Base-by-base conservation (phyloP, 2,113 vertebrate genomes). In the Ceuthmochares aereus region DNA sequence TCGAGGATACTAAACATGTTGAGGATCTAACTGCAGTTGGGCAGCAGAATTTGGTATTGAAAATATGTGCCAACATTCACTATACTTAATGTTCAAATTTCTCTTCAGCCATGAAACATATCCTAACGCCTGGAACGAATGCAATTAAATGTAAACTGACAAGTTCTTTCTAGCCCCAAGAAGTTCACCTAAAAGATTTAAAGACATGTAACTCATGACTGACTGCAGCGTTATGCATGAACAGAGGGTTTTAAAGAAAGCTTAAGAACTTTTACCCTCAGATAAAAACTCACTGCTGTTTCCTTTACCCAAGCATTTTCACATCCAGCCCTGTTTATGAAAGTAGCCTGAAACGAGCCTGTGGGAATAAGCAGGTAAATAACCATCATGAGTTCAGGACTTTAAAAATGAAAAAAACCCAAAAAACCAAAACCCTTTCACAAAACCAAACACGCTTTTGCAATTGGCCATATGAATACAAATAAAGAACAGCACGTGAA, bases 141-240 rank as follows among this genome's bases (percentile, higher is more conserved):
- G 47, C 21, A 10, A 92, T 92, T 89, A 83, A 97, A 93, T 47
- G 56, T 79, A 92, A 96, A 82, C 72, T 94, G 84, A 89, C 95
- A 93, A 81, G 74, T 88, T 85, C 80, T 90, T 87, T 84, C 64
- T 84, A 87, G 79, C 58, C 84, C 64, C 60, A 82, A 83, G 77
- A 84, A 68, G 47, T 84, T 94, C 92, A 87, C 55, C 68, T 89
- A 54, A 59, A 93, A 93, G 79, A 95, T 85, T 76, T 80, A 74
- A 89, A 87, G 92, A 93, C 0, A 1, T 47, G 64, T 58, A 96
- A 72, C 54, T 84, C 58, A 34, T 14, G 56, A 93, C 2, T 93
- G 93, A 93, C 72, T 91, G 77, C 59, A 87, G 74, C 68, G 81
- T 87, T 95, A 87, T 75, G 79, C 69, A 82, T 80, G 93, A 93